Base-by-base conservation (phyloP, 1,140 invertebrate genomes). In the Bombus difficillimus region DNA sequence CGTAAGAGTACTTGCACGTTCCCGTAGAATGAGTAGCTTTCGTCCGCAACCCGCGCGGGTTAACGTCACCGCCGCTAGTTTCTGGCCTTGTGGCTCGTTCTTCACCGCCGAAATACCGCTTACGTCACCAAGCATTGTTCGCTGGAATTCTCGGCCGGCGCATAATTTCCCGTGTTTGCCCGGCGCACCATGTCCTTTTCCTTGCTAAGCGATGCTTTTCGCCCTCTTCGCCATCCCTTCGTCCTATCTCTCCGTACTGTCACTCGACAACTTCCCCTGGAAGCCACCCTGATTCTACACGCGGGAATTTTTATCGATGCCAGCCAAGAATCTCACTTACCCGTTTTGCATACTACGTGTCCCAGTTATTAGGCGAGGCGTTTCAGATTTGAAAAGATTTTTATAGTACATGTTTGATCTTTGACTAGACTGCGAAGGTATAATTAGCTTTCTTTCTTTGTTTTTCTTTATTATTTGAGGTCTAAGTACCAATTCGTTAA, bases 121-220 rank as follows among this genome's bases (percentile, higher is more conserved):
- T 81, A 89, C 81, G 88, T 89, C 88, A 84, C 80, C 64, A 68
- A 68, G 72, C 81, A 89, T 89, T 89, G 88, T 89, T 89, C 81
- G 22, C 81, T 32, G 85, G 84, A 89, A 89, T 89, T 89, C 88
- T 89, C 80, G 88, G 34, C 66, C 66, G 77, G 68, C 77, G 87
- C 84, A 89, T 89, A 89, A 89, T 89, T 89, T 81, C 81, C 76
- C 81, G 57, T 86, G 85, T 89, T 89, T 86, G 80, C 81, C 71
- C 59, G 43, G 79, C 68, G 72, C 39, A 76, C 34, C 77, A 74
- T 64, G 69, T 86, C 87, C 84, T 66, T 68, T 59, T 71, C 53
- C 77, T 57, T 41, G 28, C 28, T 37, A 68, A 74, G 64, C 69
- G 28, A 59, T 6, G 62, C 81, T 69, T 43, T 34, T 77, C 47